phyloP scores from a whole-genome alignment of 2,888 invertebrate species.

The Caradrina clavipalpis region DNA sequence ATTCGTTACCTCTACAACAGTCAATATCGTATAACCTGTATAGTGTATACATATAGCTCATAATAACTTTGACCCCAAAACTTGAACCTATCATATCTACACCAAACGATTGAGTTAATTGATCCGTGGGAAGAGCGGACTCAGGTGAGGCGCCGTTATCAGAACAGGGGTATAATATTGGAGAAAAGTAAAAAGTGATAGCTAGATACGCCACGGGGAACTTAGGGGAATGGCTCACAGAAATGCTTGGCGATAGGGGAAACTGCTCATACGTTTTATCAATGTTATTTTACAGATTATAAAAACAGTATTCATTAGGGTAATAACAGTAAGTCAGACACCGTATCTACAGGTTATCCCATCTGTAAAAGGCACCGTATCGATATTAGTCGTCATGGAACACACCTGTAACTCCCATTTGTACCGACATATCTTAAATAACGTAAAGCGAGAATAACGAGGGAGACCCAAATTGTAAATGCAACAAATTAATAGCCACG shows the following conservation, averaged over 20 bases:
- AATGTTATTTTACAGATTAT: conserved; percentile 1
- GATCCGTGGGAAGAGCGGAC: conserved; percentile 45
- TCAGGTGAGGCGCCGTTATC: conserved; percentile 21
- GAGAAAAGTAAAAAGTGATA: conserved; percentile 7
- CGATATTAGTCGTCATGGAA: conserved; percentile 6
- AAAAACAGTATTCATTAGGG: conserved; percentile 2
- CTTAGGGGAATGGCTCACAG: not conserved
- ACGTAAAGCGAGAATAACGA: conserved; percentile 22
- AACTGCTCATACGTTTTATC: conserved; percentile 1
- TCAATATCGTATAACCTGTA: conserved; percentile 8
- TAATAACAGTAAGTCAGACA: conserved; percentile 32
- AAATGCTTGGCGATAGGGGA: conserved; percentile 10
- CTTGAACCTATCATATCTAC: conserved; percentile 25
- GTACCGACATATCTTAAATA: conserved; percentile 17
- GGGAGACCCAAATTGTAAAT: conserved; percentile 24
- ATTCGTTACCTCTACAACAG: not conserved
- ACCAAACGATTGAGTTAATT: conserved; percentile 32
- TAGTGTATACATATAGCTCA: not conserved
- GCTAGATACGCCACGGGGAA: not conserved
- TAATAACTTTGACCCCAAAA: conserved; percentile 20
- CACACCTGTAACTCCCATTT: not conserved
- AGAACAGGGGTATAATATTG: conserved; percentile 18
- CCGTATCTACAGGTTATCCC: not conserved
- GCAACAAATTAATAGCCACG: conserved; percentile 25
- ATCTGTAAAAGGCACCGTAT: conserved; percentile 1